Base-by-base conservation (phyloP, 2,113 vertebrate species). In the Orthochromis indermauri region DNA sequence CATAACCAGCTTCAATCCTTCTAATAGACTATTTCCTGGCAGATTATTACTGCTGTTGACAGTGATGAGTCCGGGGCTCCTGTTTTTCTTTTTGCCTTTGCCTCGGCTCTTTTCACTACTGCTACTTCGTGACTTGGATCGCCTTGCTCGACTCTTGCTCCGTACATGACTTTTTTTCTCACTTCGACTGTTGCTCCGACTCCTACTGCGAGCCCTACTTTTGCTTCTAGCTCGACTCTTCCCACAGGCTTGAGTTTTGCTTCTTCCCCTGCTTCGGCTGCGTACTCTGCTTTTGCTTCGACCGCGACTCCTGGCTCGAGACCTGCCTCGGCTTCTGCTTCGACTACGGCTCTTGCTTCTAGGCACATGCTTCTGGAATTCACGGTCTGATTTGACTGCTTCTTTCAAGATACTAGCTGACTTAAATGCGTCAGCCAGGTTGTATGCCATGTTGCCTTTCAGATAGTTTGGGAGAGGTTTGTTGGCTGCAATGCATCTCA, bases 1-100 rank as follows among this genome's bases (percentile, higher is more conserved):
- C 83, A 98, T 97, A 66, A 98, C 97, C 85, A 97, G 95, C 88
- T 98, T 97, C 76, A 99, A 95, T 82, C 97, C 97, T 86, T 97
- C 95, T 57, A 98, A 96, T 40, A 98, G 97, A 85, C 97, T 96
- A 51, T 94, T 95, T 11, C 71, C 84, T 4, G 28, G 51, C 9
- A 81, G 61, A 21, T 61, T 35, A 2, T 81, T 57, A 37, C 54
- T 21, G 80, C 40, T 55, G 54, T 16, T 45, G 19, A 51, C 31
- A 13, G 40, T 71, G 86, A 31, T 66, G 42, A 10, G 21, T 73
- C 17, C 84, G 0, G 82, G 80, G 68, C 85, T 93, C n/a, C 71
- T 92, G 71, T 71, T 91, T 49, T 47, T 93, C 82, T 83, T 91
- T 21, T 73, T 53, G 14, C 90, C 89, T 55, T 83, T 83, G 12